These are phyloP conservation scores for Caenorhabditis briggsae DNA, from an alignment of 1,140 invertebrate genomes.

Conservation along the genomic window DNA sequence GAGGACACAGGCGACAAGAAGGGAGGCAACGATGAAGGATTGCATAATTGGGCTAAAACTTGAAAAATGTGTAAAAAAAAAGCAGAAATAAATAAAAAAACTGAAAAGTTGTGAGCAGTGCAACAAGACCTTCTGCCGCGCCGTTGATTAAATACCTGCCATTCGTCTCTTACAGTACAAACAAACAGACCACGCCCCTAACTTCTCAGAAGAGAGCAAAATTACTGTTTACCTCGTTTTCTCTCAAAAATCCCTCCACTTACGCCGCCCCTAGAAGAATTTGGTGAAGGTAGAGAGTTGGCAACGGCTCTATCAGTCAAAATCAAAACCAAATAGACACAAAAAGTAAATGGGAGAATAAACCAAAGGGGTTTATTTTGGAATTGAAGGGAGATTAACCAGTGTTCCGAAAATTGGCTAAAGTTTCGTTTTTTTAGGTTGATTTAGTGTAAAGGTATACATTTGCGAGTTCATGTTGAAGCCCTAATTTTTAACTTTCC, in stretches of 20 bases:
- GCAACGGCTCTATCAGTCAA: conserved; percentile 5
- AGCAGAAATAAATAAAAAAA: neutral
- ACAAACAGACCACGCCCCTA: conserved; percentile 35
- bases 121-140: too few relatives aligned
- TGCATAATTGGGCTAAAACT: conserved; percentile 13
- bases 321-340: conserved; percentile 12
- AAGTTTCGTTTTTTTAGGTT: too few relatives aligned
- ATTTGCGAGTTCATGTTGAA: too few relatives aligned
- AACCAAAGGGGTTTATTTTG: neutral
- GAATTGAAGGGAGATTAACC: neutral
- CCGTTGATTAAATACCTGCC: neutral
- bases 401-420: neutral
- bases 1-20: conserved; percentile 10
- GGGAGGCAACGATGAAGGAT: conserved; percentile 22
- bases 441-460: too few relatives aligned
- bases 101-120: neutral
- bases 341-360: neutral
- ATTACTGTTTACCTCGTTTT: conserved; percentile 1
- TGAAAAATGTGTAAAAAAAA: neutral
- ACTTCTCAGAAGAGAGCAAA: too few relatives aligned
- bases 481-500: too few relatives aligned
- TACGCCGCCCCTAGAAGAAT: neutral
- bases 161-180: conserved; percentile 6
- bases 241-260: neutral
- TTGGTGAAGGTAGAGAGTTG: neutral